Conservation (phyloP, 1,140 invertebrate species). For the Rhopalosiphum padi region DNA sequence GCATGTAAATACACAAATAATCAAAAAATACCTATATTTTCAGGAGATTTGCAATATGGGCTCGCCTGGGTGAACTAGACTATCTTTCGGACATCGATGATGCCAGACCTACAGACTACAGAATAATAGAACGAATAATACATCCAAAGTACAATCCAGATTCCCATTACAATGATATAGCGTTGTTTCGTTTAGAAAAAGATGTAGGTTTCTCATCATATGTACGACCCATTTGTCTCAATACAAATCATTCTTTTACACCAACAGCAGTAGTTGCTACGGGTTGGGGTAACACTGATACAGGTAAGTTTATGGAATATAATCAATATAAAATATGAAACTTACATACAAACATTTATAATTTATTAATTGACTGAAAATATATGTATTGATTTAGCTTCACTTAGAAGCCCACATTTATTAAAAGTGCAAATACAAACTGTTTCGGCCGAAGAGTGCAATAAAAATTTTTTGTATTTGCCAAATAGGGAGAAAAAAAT, state of each 20-base stretch:
- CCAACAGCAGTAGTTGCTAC: conserved; percentile 64
- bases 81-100: neutral
- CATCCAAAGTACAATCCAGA: conserved; percentile 65
- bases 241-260: conserved; percentile 60
- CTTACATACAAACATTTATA: too few species aligned
- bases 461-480: neutral
- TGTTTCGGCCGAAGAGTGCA: neutral
- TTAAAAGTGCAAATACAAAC: neutral
- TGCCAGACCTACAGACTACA: conserved; percentile 58
- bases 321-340: too few species aligned
- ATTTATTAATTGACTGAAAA: neutral
- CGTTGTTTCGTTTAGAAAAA: conserved; percentile 64
- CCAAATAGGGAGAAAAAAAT: too few species aligned
- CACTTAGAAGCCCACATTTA: neutral
- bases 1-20: too few species aligned
- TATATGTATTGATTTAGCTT: neutral
- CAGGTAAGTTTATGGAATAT: conserved; percentile 56
- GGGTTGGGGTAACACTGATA: conserved; percentile 66
- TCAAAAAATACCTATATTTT: neutral
- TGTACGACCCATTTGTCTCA: conserved; percentile 66
- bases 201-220: conserved; percentile 62
- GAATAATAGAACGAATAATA: conserved; percentile 63
- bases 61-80: conserved; percentile 61
- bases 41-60: conserved; percentile 53
- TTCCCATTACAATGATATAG: conserved; percentile 58